phyloP scores from a whole-genome alignment of 2,888 invertebrate genomes.

The Bellardia pandia region DNA sequence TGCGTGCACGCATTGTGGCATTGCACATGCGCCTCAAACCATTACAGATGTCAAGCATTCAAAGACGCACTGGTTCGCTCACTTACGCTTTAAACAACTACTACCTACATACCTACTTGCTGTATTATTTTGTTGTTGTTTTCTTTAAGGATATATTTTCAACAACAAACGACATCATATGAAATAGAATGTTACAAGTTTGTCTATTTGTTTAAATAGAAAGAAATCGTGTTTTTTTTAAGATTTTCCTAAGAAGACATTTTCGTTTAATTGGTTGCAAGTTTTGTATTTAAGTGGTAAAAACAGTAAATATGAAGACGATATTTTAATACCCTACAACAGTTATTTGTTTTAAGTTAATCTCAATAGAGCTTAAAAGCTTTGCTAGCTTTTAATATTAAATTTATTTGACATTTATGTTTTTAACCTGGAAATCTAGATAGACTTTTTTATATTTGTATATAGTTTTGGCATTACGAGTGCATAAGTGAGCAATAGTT shows the following conservation, averaged over 20 bases:
- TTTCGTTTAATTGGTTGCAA: conserved; percentile 60
- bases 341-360: not conserved
- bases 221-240: conserved; percentile 37
- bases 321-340: conserved; percentile 31
- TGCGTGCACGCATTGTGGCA: conserved; percentile 66
- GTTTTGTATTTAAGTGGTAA: conserved; percentile 3
- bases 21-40: conserved; percentile 24
- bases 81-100: conserved; percentile 48
- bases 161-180: conserved; percentile 13
- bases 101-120: conserved; percentile 40
- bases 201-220: conserved; percentile 25
- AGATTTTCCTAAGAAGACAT: conserved; percentile 63
- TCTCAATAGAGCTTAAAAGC: not conserved
- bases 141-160: conserved; percentile 19
- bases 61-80: conserved; percentile 18
- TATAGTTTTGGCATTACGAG: too few species aligned
- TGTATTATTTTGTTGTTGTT: conserved; percentile 31
- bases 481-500: too few species aligned
- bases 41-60: conserved; percentile 22
- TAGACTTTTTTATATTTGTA: too few species aligned
- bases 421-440: not conserved
- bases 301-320: not conserved
- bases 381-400: not conserved
- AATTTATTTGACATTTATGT: not conserved
- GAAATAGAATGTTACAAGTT: conserved; percentile 40